These are phyloP conservation scores for Melanerpes formicivorus DNA, from an alignment of 2,113 vertebrate genomes.

Conservation along the genomic window DNA sequence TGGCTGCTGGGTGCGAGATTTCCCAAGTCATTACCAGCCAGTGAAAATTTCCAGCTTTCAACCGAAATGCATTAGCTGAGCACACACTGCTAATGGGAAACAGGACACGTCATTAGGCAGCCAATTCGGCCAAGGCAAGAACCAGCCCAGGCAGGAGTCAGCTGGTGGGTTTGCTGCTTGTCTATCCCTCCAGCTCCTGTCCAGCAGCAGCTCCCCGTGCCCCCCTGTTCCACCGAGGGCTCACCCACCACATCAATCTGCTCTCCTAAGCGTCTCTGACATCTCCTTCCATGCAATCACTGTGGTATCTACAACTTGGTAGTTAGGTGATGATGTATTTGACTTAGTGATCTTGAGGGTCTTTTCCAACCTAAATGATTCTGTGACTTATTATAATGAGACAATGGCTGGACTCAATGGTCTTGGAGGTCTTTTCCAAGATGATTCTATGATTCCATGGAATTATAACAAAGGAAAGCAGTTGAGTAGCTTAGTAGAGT, in stretches of 20 bases:
- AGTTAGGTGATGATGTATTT: too few species aligned
- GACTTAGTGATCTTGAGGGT: too few species aligned
- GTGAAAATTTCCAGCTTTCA: slow-evolving; percentile 81
- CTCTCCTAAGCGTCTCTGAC: fast-evolving
- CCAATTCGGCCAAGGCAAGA: background rate
- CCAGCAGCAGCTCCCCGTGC: background rate
- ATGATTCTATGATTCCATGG: too few species aligned
- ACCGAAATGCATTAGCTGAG: slow-evolving; percentile 79
- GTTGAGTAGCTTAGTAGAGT: too few species aligned
- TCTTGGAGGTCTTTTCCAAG: too few species aligned
- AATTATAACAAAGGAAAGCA: too few species aligned
- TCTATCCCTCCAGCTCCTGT: fast-evolving
- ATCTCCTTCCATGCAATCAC: fast-evolving
- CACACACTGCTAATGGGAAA: slow-evolving; percentile 83
- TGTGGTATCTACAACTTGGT: background rate
- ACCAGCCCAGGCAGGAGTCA: background rate
- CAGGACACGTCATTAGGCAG: slow-evolving; percentile 74
- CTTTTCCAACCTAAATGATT: too few species aligned
- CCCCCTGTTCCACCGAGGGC: background rate
- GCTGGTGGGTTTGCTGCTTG: fast-evolving
- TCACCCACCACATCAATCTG: fast-evolving
- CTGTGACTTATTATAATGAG: too few species aligned
- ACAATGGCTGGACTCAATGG: too few species aligned
- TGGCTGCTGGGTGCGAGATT: slow-evolving; percentile 78
- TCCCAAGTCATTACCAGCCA: slow-evolving; percentile 80